Percentiles rank a stretch among this genome's conserved stretches.
These are phyloP conservation scores for Aldabrachelys gigantea DNA, from an alignment of 2,113 vertebrate genomes.

Conservation along the genomic window DNA sequence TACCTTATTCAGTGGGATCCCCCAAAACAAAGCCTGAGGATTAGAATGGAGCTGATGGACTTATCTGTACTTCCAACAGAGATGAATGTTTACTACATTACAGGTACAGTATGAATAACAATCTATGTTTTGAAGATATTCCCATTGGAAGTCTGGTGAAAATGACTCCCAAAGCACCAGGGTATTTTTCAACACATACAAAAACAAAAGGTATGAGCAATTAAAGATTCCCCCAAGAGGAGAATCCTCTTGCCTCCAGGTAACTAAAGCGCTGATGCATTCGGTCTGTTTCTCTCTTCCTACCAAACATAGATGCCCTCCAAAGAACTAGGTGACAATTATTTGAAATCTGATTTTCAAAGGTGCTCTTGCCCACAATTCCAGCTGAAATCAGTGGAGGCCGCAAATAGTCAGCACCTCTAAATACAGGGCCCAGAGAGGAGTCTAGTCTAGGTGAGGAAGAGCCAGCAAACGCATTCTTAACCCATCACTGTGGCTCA, in stretches of 20 bases:
- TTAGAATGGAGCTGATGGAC: background rate
- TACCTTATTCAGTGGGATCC: background rate
- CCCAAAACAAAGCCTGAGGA: background rate
- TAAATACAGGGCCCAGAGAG: background rate
- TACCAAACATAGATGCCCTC: background rate
- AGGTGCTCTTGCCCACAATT: background rate
- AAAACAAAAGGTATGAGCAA: conserved; percentile 30
- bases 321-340: background rate
- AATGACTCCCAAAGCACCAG: conserved; percentile 40
- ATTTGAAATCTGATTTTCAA: background rate
- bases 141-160: conserved; percentile 50
- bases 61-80: background rate
- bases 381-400: background rate
- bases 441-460: background rate
- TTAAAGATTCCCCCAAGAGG: conserved; percentile 11
- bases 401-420: background rate
- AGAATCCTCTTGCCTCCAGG: background rate
- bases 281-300: background rate
- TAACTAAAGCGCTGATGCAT: background rate
- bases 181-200: conserved; percentile 49
- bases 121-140: conserved; percentile 23
- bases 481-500: background rate
- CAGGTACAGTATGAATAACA: conserved; percentile 9
- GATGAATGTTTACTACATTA: conserved; percentile 22
- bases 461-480: background rate